Base-by-base conservation (phyloP, 2,888 invertebrate species). In the Mesorhabditis belari region DNA sequence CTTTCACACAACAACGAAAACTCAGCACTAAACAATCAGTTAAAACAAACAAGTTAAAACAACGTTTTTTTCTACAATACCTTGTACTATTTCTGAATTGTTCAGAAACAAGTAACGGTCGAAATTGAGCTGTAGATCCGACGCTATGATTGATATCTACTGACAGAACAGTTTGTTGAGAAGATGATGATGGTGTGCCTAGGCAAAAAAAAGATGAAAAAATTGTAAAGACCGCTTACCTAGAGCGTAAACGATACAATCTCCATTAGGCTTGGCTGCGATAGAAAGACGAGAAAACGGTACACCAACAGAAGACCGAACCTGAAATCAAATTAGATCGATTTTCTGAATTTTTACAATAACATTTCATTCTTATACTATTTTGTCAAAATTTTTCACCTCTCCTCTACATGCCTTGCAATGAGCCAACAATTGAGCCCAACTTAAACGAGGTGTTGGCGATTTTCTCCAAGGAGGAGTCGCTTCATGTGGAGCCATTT, bases 1-100 rank as follows among this genome's bases (percentile, higher is more conserved):
- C 71, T 54, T 49, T 71, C 71, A 29, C 69, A 67, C 53, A 65
- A 28, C 57, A 71, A n/a, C 2, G 71, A 60, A 49, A 67, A 69
- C 19, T 71, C 71, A 21, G 61, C 63, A 4, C 63, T 67, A n/a
- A 35, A 35, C n/a, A 9, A 21, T 9, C 1, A 21, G 12, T n/a
- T 9, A 50, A 6, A 19, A 50, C 19, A 50, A 50, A 9, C 6
- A 35, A n/a, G n/a, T n/a, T 35, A 17, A 1, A 1, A 35, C 12
- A 35, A 35, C 44, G 1, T n/a, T 35, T 35, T 35, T 35, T 35
- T 35, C n/a, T 35, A 35, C 44, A 35, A n/a, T 35, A 35, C 44
- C 44, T 35, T n/a, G 12, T 35, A n/a, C 44, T 35, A n/a, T 35
- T 19, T 23, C 21, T 50, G 19, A 50, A 50, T 6, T 50, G 51